Conservation (phyloP, 2,113 vertebrate genomes). For the Thomomys bottae region DNA sequence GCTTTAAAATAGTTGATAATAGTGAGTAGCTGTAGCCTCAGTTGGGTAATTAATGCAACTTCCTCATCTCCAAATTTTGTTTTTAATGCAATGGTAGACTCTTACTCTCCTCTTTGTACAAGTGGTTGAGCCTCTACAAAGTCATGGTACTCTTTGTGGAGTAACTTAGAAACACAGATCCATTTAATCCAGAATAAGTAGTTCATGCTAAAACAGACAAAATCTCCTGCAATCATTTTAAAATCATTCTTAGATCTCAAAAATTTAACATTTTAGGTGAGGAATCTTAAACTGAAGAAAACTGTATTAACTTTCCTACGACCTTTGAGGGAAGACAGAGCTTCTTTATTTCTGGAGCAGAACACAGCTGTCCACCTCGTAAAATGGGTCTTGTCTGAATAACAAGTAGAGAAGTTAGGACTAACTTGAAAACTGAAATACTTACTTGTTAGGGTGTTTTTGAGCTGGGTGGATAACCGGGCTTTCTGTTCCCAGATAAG, state of each 20-base stretch:
- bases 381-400: background rate
- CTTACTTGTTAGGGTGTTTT: background rate
- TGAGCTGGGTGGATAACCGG: background rate
- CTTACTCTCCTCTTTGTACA: background rate
- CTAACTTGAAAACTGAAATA: background rate
- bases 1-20: background rate
- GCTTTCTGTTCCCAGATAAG: background rate
- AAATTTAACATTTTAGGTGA: background rate
- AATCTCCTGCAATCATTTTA: background rate
- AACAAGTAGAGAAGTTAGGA: background rate
- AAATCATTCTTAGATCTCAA: background rate
- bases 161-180: background rate
- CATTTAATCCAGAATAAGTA: constrained; percentile 6
- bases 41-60: background rate
- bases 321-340: background rate
- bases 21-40: background rate
- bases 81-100: background rate
- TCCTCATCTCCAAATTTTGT: background rate
- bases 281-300: constrained; percentile 3
- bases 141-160: background rate
- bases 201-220: background rate
- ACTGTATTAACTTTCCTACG: background rate
- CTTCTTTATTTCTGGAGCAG: background rate
- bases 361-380: background rate
- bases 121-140: background rate